Conservation (phyloP, 2,888 invertebrate species). For the Euplagia quadripunctaria region DNA sequence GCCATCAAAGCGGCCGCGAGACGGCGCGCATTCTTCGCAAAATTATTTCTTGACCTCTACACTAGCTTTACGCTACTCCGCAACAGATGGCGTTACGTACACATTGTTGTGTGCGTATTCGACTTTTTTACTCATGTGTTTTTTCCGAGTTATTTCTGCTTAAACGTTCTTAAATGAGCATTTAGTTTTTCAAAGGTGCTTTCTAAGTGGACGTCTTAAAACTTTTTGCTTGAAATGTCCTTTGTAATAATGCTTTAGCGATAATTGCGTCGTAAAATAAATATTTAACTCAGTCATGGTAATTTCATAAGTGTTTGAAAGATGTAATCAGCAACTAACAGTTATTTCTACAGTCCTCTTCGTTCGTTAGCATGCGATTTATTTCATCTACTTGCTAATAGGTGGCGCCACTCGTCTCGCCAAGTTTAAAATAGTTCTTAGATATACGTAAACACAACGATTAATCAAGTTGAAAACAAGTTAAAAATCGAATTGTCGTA, state of each 20-base stretch:
- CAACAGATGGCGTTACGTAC: constrained; percentile 84
- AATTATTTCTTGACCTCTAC: constrained; percentile 80
- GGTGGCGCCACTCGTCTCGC: constrained; percentile 40
- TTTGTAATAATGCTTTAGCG: constrained; percentile 80
- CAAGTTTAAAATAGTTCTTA: constrained; percentile 23
- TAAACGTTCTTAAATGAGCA: constrained; percentile 83
- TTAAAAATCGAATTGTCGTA: constrained; percentile 21
- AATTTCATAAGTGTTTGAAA: constrained; percentile 74
- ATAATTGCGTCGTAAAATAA: constrained; percentile 81
- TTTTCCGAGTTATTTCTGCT: constrained; percentile 79
- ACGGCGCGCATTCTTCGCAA: constrained; percentile 76
- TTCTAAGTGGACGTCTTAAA: constrained; percentile 79
- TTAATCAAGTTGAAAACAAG: constrained; percentile 29
- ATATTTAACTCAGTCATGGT: constrained; percentile 69
- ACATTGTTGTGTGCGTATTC: constrained; percentile 76
- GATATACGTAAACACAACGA: constrained; percentile 25
- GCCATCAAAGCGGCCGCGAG: constrained; percentile 83
- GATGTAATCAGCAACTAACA: constrained; percentile 56
- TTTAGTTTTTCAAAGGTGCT: constrained; percentile 85
- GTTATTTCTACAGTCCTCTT: constrained; percentile 30
- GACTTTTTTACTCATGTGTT: constrained; percentile 69
- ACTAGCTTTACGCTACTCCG: constrained; percentile 75
- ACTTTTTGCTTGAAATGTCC: constrained; percentile 76
- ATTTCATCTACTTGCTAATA: constrained; percentile 27
- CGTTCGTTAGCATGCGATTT: constrained; percentile 25